Base-by-base conservation (phyloP, 2,113 vertebrate genomes). In the Xiphias gladius region DNA sequence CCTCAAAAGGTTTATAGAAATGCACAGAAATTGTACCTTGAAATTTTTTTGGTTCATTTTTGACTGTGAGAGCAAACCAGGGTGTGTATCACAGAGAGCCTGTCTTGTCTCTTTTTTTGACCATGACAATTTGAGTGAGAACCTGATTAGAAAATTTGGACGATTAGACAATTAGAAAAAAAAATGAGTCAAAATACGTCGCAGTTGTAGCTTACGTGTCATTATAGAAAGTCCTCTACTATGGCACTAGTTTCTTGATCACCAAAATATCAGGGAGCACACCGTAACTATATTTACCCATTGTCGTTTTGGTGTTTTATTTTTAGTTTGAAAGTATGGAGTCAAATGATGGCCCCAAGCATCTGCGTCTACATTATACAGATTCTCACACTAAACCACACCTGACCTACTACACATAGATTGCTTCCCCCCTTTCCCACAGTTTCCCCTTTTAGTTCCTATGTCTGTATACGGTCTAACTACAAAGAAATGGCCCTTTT, bases 391-490 rank as follows among this genome's bases (percentile, higher is more conserved):
- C 24, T n/a, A 20, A 54, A 11, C 8, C 13, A 13, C 3, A 32
- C 22, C 24, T 48, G 32, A 50, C 20, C 52, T 6, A 22, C 20
- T 24, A 68, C 76, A 68, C 39, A 70, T 12, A 22, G 50, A 39
- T 20, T 64, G 24, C 50, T 79, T 82, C 79, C 71, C 35, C 7
- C 24, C 52, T 62, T 19, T 41, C 76, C 54, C 24, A 54, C 50
- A 79, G 72, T 73, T 82, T 76, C 61, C 54, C 43, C 26, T 85
- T 52, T 61, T 62, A 46, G 43, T 48, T n/a, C 9, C 19, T 19
- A 3, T 10, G 2, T 32, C 11, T 0, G 5, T 73, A 1, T 5
- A 32, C 6, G n/a, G 24, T 37, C 20, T 66, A 63, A 19, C 16
- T 13, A n/a, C 22, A 16, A 7, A 17, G 2, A 72, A 79, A 67